phyloP scores from a whole-genome alignment of 2,797 vertebrate genomes.

The Amblyraja radiata region DNA sequence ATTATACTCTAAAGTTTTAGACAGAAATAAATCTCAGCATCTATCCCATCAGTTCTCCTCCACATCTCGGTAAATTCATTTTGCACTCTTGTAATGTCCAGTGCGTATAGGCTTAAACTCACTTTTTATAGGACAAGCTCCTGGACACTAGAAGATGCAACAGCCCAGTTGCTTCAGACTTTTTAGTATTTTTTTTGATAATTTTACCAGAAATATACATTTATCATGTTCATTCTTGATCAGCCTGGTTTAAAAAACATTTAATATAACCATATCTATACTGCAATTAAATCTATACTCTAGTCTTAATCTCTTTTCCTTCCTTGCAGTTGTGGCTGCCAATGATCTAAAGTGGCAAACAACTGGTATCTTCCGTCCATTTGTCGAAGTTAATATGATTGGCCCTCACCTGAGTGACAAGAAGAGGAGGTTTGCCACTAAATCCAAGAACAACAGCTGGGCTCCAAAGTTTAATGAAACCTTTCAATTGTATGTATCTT shows the following conservation, averaged over 20 bases:
- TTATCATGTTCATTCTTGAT: not conserved
- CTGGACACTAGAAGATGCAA: not conserved
- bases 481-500: constrained; percentile 85
- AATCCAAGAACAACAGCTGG: constrained; percentile 99
- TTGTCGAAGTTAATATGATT: constrained; percentile 93
- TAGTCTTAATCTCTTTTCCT: not conserved
- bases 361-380: constrained; percentile 92
- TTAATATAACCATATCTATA: not conserved
- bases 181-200: too few species aligned
- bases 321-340: constrained; percentile 79
- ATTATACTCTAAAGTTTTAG: too few species aligned
- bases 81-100: too few species aligned
- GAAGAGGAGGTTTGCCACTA: constrained; percentile 94
- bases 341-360: constrained; percentile 97
- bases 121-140: too few species aligned
- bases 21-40: too few species aligned
- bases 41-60: too few species aligned
- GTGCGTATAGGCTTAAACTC: too few species aligned
- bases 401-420: constrained; percentile 94
- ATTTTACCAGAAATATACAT: not conserved
- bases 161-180: not conserved
- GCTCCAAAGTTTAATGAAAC: constrained; percentile 97
- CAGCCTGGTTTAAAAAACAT: too few species aligned
- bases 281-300: not conserved
- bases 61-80: too few species aligned